A percentile compares a stretch with the other conserved stretches of the same genome.
Evolutionary conservation across 2,113 vertebrate species (phyloP).

Genomic region (Acinonyx jubatus): DNA sequence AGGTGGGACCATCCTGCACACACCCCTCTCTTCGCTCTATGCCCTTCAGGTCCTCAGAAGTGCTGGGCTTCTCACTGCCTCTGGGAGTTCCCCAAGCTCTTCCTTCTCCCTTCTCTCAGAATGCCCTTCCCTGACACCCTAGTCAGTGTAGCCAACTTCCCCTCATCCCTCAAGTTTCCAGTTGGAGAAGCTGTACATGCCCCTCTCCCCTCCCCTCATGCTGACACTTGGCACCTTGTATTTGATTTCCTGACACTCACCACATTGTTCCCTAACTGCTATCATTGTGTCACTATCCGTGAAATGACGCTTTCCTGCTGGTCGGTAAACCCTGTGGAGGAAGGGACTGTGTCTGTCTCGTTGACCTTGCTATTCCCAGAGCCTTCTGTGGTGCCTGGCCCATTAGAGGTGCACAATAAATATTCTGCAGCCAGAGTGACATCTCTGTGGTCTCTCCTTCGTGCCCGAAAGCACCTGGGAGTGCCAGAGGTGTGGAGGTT

Average conservation of each 20-base stretch:
- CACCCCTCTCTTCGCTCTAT: background rate
- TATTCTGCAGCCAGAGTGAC: background rate
- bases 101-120: background rate
- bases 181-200: background rate
- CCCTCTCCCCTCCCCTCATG: background rate
- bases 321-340: background rate
- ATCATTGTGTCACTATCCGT: background rate
- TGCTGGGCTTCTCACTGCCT: background rate
- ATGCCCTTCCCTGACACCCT: background rate
- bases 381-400: background rate
- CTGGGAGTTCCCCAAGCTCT: background rate
- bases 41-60: background rate
- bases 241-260: background rate
- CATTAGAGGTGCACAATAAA: background rate
- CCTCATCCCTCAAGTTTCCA: background rate
- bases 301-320: background rate
- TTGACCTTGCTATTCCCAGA: background rate
- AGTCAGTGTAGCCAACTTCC: background rate
- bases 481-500: background rate
- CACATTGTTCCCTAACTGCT: background rate
- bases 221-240: background rate
- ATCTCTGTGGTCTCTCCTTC: background rate
- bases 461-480: background rate
- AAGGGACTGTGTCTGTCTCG: background rate
- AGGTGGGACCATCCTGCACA: background rate